Percentiles rank a stretch among this genome's conserved stretches.
Conservation (phyloP, 2,888 invertebrate species). For the Artemia sinica region DNA sequence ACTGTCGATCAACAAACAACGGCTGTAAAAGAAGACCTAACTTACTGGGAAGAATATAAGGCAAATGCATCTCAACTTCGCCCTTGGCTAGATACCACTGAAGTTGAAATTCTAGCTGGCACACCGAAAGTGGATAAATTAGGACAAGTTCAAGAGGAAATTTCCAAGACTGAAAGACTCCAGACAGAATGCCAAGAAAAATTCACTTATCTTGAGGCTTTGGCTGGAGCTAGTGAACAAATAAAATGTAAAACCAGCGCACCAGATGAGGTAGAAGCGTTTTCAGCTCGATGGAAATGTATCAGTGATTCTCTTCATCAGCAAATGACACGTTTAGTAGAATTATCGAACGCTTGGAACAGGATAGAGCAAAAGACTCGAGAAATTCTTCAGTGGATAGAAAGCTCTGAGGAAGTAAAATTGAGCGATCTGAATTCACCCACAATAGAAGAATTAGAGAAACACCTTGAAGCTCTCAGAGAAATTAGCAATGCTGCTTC, state of each 20-base stretch:
- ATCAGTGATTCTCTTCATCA: constrained; percentile 55
- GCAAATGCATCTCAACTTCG: constrained; percentile 49
- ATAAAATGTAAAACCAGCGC: constrained; percentile 55
- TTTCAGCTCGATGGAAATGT: constrained; percentile 62
- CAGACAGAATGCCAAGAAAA: constrained; percentile 59
- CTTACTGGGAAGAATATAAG: constrained; percentile 70
- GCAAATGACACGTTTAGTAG: constrained; percentile 57
- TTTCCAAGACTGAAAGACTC: constrained; percentile 50
- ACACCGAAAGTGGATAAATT: constrained; percentile 56
- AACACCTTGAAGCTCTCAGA: constrained; percentile 46
- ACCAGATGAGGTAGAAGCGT: constrained; percentile 64
- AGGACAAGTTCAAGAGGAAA: constrained; percentile 60
- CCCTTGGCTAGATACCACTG: constrained; percentile 75
- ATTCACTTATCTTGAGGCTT: constrained; percentile 51
- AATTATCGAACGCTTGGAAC: constrained; percentile 59
- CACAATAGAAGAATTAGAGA: constrained; percentile 48
- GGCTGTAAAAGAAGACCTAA: constrained; percentile 55
- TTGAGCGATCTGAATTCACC: constrained; percentile 27
- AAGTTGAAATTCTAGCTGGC: constrained; percentile 53
- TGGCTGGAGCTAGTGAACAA: constrained; percentile 54
- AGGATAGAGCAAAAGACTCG: constrained; percentile 58
- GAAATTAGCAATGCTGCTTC: constrained; percentile 56
- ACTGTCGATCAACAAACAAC: constrained; percentile 57
- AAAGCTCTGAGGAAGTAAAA: constrained; percentile 35
- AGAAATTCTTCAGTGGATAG: constrained; percentile 55